Conservation (phyloP, 2,113 vertebrate species). For the Nesogale talazaci region DNA sequence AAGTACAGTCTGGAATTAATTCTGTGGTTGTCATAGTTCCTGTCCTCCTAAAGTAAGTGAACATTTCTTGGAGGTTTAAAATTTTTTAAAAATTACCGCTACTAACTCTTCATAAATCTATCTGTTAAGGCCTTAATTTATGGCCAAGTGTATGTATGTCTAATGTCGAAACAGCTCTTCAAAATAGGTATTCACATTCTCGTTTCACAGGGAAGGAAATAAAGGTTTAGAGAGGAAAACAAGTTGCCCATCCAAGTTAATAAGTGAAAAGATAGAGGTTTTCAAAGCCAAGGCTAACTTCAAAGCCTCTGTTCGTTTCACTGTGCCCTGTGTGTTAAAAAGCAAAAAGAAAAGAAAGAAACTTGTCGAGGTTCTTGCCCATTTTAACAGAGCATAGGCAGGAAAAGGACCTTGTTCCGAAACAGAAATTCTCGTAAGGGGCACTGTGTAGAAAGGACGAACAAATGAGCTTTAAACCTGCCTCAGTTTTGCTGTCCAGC, state of each 20-base stretch:
- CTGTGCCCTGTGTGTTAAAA: background rate
- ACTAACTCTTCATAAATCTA: constrained; percentile 55
- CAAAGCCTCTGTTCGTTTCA: background rate
- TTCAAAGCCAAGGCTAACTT: constrained; percentile 12
- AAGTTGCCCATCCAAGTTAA: background rate
- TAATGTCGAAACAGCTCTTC: constrained; percentile 10
- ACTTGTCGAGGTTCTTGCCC: constrained; percentile 15
- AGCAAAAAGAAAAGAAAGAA: background rate
- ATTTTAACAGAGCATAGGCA: constrained; percentile 3
- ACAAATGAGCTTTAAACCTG: constrained; percentile 55
- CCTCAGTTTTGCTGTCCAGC: background rate
- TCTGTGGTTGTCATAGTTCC: background rate
- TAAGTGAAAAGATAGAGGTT: background rate
- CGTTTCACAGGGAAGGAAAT: background rate
- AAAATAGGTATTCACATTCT: constrained; percentile 13
- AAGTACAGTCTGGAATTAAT: background rate
- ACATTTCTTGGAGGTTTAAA: background rate
- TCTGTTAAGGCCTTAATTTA: constrained; percentile 47
- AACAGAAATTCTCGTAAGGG: background rate
- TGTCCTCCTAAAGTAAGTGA: background rate
- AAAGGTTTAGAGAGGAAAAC: constrained; percentile 24
- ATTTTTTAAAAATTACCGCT: constrained; percentile 24
- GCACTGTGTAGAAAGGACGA: constrained; percentile 45
- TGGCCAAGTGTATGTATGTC: background rate
- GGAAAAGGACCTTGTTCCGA: constrained; percentile 19